phyloP scores from a whole-genome alignment of 2,888 invertebrate genomes.

The Phengaris alcon region DNA sequence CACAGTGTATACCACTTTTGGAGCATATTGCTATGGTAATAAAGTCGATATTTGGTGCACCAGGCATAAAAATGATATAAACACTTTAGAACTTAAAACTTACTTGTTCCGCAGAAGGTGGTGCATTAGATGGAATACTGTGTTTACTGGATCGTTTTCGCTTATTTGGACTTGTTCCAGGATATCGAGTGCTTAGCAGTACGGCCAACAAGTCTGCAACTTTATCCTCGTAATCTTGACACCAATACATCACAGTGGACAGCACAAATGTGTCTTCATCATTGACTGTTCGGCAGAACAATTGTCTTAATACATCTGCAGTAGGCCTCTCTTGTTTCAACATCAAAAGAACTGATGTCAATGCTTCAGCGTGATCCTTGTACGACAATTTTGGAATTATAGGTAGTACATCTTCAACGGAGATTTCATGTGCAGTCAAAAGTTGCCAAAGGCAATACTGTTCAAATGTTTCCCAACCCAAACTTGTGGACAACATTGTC shows the following conservation, averaged over 20 bases:
- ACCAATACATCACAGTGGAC: slow-evolving; percentile 96
- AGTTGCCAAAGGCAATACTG: slow-evolving; percentile 99
- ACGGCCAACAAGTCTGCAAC: slow-evolving; percentile 89
- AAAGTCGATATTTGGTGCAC: no score
- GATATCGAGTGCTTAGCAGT: slow-evolving; percentile 89
- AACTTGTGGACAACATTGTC: slow-evolving; percentile 87
- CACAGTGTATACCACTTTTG: no score
- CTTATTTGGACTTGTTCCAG: slow-evolving; percentile 93
- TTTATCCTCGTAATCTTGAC: slow-evolving; percentile 93
- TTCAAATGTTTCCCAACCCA: slow-evolving; percentile 98
- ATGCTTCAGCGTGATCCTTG: slow-evolving; percentile 93
- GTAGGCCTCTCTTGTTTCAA: slow-evolving; percentile 95
- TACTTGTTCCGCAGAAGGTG: slow-evolving; percentile 89
- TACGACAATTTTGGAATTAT: slow-evolving; percentile 86
- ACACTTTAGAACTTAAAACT: slow-evolving; percentile 35
- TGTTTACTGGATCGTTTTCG: slow-evolving; percentile 90
- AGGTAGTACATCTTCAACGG: slow-evolving; percentile 92
- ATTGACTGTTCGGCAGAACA: slow-evolving; percentile 87
- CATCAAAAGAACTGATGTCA: slow-evolving; percentile 93
- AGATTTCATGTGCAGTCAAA: slow-evolving; percentile 94
- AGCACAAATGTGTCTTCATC: slow-evolving; percentile 93
- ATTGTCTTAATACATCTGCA: slow-evolving; percentile 89
- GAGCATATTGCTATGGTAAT: no score
- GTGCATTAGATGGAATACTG: slow-evolving; percentile 83
- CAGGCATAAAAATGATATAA: no score